Evolutionary conservation across 2,888 invertebrate species (phyloP).

Genomic region (Polymixis flavicincta): DNA sequence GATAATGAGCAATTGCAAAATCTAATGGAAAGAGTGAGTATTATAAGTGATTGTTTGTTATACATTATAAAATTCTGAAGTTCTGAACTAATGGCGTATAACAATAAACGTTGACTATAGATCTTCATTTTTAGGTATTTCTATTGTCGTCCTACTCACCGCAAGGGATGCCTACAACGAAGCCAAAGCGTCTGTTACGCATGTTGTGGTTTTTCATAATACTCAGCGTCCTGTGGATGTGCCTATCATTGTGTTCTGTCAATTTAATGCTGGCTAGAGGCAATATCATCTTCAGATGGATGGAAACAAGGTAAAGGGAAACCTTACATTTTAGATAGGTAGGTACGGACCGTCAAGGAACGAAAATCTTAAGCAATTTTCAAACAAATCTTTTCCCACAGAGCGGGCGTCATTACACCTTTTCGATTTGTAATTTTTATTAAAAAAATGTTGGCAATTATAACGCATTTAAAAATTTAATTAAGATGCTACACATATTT

Average conservation of each 20-base stretch:
- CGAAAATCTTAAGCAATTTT: background rate
- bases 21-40: conserved; percentile 94
- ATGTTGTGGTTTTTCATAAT: conserved; percentile 94
- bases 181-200: conserved; percentile 93
- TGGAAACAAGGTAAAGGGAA: conserved; percentile 88
- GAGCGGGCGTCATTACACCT: background rate
- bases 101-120: background rate
- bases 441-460: too few species aligned
- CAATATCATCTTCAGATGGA: conserved; percentile 92
- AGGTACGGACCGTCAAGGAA: background rate
- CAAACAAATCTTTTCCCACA: background rate
- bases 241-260: conserved; percentile 92
- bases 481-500: too few species aligned
- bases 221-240: conserved; percentile 93
- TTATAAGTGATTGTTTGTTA: background rate
- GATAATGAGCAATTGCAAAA: conserved; percentile 96
- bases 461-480: too few species aligned
- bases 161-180: conserved; percentile 90
- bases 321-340: background rate
- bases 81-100: background rate
- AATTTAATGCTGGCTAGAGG: conserved; percentile 92
- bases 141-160: conserved; percentile 93
- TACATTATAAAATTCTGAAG: background rate
- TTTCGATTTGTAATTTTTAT: background rate
- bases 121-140: conserved; percentile 90